These are phyloP conservation scores for Lophius piscatorius DNA, from an alignment of 2,113 vertebrate species.

Conservation along the genomic window DNA sequence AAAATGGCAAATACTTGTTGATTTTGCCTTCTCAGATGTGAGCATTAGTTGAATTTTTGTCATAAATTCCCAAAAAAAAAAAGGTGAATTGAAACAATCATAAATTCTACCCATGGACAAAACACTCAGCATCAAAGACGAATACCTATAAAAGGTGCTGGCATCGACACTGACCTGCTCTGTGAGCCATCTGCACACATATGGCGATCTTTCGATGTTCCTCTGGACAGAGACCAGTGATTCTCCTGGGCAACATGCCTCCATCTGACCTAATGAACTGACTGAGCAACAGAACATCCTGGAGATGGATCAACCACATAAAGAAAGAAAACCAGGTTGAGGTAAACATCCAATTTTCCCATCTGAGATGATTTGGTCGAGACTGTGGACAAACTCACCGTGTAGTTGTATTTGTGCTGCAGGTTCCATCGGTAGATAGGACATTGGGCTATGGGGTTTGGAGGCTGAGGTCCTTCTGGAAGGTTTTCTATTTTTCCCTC, in stretches of 20 bases:
- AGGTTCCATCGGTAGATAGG: constrained; percentile 98
- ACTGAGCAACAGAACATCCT: constrained; percentile 94
- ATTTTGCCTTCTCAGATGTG: too few relatives aligned
- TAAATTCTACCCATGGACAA: too few relatives aligned
- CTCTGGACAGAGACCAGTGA: constrained; percentile 91
- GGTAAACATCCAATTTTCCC: background rate
- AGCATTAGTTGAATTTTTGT: too few relatives aligned
- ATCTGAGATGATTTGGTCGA: background rate
- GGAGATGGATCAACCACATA: background rate
- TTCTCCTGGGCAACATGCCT: constrained; percentile 87
- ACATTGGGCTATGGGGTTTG: constrained; percentile 91
- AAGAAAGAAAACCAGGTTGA: background rate
- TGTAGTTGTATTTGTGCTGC: constrained; percentile 92
- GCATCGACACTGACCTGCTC: constrained; percentile 83
- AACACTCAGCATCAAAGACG: too few relatives aligned
- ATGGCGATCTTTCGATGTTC: constrained; percentile 91
- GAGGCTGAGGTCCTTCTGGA: constrained; percentile 79
- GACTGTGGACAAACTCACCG: constrained; percentile 79
- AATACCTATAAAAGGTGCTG: background rate
- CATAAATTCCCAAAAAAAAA: too few relatives aligned
- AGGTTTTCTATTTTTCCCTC: constrained; percentile 82
- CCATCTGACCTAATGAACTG: constrained; percentile 95
- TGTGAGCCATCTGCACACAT: constrained; percentile 97
- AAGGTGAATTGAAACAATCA: too few relatives aligned
- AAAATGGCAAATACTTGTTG: too few relatives aligned